phyloP scores from a whole-genome alignment of 2,797 vertebrate species.

The Scarus forsteni region DNA sequence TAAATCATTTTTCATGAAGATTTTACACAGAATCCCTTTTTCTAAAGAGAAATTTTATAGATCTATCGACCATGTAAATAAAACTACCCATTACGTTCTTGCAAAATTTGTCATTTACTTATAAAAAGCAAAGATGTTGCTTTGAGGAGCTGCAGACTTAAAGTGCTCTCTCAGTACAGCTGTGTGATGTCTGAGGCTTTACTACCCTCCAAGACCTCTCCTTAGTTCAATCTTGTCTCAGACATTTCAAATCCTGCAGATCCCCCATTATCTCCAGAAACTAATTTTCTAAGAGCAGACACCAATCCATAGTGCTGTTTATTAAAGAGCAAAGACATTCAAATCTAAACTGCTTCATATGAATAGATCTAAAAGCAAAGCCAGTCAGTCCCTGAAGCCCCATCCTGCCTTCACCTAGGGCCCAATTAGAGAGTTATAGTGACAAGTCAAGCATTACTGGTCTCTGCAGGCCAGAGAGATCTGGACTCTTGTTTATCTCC shows the following conservation, averaged over 20 bases:
- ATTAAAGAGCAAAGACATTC: conserved; percentile 45
- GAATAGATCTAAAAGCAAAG: conserved; percentile 67
- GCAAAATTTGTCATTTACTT: background rate
- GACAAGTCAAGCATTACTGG: conserved; percentile 83
- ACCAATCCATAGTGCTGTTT: conserved; percentile 21
- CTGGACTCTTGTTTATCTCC: conserved; percentile 82
- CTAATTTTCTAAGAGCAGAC: conserved; percentile 13
- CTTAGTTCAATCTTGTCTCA: background rate
- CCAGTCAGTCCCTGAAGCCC: conserved; percentile 70
- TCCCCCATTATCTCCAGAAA: conserved; percentile 7
- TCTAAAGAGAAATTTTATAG: too few species aligned
- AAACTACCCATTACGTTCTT: background rate
- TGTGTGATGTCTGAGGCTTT: background rate
- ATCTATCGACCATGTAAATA: too few species aligned
- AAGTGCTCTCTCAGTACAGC: fast-evolving
- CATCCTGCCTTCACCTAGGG: conserved; percentile 74
- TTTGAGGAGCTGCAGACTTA: background rate
- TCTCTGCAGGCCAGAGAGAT: conserved; percentile 74
- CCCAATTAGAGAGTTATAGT: conserved; percentile 87
- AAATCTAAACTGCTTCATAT: conserved; percentile 52
- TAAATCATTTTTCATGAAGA: too few species aligned
- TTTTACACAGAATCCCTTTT: too few species aligned
- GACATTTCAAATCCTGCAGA: background rate
- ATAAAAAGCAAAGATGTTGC: background rate
- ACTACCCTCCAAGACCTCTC: conserved; percentile 3